A percentile compares a stretch with the other conserved stretches of the same genome.
These are phyloP conservation scores for Odontophorus gujanensis DNA, from an alignment of 2,113 vertebrate genomes.

Conservation along the genomic window DNA sequence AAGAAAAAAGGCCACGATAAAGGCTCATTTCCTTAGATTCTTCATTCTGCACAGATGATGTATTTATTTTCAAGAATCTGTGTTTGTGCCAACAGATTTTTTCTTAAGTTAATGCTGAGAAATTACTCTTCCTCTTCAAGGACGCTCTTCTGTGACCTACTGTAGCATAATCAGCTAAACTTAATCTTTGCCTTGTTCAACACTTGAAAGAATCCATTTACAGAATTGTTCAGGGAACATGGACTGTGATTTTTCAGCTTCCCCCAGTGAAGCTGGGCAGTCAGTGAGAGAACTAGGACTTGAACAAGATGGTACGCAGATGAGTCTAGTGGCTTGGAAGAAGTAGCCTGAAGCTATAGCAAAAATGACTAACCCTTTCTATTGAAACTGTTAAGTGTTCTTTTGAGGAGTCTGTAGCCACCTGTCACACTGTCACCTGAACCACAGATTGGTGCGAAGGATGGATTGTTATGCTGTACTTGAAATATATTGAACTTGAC, in stretches of 20 bases:
- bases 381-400: neutral
- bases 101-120: neutral
- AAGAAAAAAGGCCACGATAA: neutral
- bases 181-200: neutral
- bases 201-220: neutral
- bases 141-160: neutral
- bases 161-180: neutral
- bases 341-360: neutral
- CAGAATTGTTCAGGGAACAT: neutral
- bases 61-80: neutral
- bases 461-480: neutral
- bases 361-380: neutral
- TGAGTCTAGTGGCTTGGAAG: neutral
- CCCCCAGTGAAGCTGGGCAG: neutral
- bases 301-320: neutral
- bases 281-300: neutral
- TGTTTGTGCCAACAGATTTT: constrained; percentile 14
- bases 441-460: neutral
- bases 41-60: neutral
- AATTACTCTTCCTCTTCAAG: constrained; percentile 3
- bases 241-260: constrained; percentile 4
- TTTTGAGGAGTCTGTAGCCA: neutral
- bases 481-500: neutral
- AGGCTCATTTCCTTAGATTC: neutral
- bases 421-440: neutral